These are phyloP conservation scores for Micromesistius poutassou DNA, from an alignment of 2,797 vertebrate species.

Conservation along the genomic window DNA sequence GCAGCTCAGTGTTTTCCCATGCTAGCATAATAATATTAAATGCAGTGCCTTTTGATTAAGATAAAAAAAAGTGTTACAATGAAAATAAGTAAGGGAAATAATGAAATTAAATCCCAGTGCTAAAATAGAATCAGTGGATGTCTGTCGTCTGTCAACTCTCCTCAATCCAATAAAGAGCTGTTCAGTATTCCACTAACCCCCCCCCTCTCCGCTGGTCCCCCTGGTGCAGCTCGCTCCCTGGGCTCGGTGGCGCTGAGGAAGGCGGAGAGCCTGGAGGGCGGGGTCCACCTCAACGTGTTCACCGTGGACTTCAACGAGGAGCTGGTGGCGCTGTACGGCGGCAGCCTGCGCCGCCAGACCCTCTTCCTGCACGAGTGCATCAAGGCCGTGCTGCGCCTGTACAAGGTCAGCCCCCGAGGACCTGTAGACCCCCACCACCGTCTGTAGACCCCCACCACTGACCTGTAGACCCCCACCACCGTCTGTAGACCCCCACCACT, in stretches of 20 bases:
- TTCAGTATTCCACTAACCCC: background rate
- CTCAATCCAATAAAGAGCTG: too few relatives aligned
- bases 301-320: constrained; percentile 97
- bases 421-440: too few relatives aligned
- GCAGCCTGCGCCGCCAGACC: constrained; percentile 87
- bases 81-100: background rate
- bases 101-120: background rate
- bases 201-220: background rate
- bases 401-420: constrained; percentile 77
- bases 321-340: constrained; percentile 93
- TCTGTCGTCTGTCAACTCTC: too few relatives aligned
- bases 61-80: background rate
- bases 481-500: too few relatives aligned
- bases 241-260: constrained; percentile 94
- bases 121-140: too few relatives aligned
- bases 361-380: constrained; percentile 93
- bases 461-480: too few relatives aligned
- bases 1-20: background rate
- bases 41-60: background rate
- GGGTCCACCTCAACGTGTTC: constrained; percentile 92
- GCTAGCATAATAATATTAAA: background rate
- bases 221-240: constrained; percentile 83
- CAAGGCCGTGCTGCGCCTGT: constrained; percentile 89
- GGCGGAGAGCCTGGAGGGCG: constrained; percentile 84
- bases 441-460: too few relatives aligned